These are phyloP conservation scores for Fringilla coelebs DNA, from an alignment of 2,797 vertebrate species.

Conservation along the genomic window DNA sequence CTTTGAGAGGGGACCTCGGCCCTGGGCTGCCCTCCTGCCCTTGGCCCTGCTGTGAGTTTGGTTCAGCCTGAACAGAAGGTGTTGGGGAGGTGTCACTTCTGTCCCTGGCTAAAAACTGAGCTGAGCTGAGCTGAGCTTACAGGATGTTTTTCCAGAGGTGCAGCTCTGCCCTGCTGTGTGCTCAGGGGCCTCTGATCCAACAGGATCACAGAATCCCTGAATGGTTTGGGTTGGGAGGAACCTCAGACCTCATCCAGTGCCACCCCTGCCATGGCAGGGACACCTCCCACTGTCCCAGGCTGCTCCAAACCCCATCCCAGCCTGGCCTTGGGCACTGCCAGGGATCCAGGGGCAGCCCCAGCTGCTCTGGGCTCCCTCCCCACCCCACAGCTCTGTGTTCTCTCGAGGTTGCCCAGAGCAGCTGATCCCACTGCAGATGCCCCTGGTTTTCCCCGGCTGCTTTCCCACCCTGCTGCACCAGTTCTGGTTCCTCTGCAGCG, in stretches of 20 bases:
- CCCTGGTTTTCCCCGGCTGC: rapidly evolving
- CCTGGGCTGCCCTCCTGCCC: background rate
- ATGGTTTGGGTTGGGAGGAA: background rate
- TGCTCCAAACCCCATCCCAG: background rate
- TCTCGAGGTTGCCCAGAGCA: rapidly evolving
- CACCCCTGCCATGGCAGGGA: background rate
- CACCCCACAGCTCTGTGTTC: background rate
- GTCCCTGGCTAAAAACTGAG: background rate
- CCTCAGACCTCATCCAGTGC: rapidly evolving
- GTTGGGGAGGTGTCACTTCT: background rate
- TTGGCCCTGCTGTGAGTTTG: background rate
- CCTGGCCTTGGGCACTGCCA: background rate
- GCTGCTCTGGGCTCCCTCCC: background rate
- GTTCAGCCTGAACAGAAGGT: background rate
- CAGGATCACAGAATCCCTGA: background rate
- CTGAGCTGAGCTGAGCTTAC: background rate
- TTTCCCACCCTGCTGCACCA: rapidly evolving
- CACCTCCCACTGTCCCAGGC: background rate
- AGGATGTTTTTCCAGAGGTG: background rate
- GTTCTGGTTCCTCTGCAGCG: background rate
- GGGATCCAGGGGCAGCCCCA: background rate
- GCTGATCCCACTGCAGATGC: rapidly evolving
- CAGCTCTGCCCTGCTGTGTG: background rate
- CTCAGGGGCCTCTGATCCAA: background rate
- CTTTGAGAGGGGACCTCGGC: background rate